Evolutionary conservation across 1,140 invertebrate species (phyloP).

Genomic region (Drosophila tsacasi): DNA sequence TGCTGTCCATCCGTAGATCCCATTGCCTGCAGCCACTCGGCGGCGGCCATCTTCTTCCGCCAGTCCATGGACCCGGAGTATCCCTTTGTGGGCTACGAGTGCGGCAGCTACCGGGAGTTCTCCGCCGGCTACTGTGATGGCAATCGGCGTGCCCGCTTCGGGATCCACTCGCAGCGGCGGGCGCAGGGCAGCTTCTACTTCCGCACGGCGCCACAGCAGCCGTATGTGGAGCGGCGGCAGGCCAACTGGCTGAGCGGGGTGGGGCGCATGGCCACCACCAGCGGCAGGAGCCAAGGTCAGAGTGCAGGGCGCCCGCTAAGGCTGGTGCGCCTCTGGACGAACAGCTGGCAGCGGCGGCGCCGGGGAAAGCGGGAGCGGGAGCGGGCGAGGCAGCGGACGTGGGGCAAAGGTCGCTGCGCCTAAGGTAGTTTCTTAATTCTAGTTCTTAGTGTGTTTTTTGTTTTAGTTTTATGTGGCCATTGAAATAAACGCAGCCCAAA

Average conservation of each 20-base stretch:
- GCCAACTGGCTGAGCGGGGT: conserved; percentile 9
- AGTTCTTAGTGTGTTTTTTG: conserved; percentile 18
- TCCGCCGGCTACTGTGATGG: conserved; percentile 77
- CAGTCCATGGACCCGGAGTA: conserved; percentile 88
- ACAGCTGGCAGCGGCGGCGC: conserved; percentile 18
- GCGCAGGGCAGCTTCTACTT: conserved; percentile 73
- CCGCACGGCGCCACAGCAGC: conserved; percentile 59
- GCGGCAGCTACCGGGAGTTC: conserved; percentile 88
- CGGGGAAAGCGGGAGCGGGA: conserved; percentile 3
- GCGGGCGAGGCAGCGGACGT: neutral
- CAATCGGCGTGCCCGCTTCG: conserved; percentile 71
- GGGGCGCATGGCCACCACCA: conserved; percentile 11
- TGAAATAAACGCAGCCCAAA: conserved; percentile 20
- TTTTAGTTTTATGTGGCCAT: conserved; percentile 26
- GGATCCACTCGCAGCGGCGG: conserved; percentile 71
- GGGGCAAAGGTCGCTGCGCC: conserved; percentile 3
- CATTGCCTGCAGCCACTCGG: conserved; percentile 91
- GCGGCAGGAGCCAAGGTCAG: neutral
- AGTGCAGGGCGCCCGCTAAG: neutral
- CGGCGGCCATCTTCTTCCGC: conserved; percentile 89
- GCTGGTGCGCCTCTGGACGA: conserved; percentile 31
- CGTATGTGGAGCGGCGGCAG: conserved; percentile 66
- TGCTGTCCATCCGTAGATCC: conserved; percentile 63
- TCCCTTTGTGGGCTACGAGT: conserved; percentile 87
- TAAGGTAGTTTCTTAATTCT: conserved; percentile 1